phyloP scores from a whole-genome alignment of 2,113 vertebrate genomes.

The Sula dactylatra region DNA sequence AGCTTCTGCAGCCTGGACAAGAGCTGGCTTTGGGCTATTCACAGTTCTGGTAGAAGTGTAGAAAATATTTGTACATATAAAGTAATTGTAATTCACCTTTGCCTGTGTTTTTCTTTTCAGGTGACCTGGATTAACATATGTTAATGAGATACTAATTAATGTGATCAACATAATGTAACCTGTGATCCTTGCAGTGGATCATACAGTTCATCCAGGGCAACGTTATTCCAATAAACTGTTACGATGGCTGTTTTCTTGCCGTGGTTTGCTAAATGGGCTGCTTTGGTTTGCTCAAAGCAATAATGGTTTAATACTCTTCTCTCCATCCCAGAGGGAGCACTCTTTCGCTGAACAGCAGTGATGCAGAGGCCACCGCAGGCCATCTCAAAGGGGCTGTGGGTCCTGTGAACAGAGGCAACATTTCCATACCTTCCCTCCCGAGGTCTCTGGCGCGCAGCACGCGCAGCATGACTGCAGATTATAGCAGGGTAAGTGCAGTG shows the following conservation, averaged over 20 bases:
- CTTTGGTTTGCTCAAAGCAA: not conserved
- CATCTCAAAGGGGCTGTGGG: slow-evolving; percentile 27
- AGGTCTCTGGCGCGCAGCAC: slow-evolving; percentile 63
- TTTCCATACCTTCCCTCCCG: slow-evolving; percentile 26
- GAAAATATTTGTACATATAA: not conserved
- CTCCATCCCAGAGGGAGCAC: slow-evolving; percentile 69
- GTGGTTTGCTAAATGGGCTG: not conserved
- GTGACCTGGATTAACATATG: not conserved
- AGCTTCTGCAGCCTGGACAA: not conserved
- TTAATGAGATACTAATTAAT: too few relatives aligned
- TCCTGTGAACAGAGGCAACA: not conserved
- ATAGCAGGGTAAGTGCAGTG: slow-evolving; percentile 73
- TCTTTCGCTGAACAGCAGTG: slow-evolving; percentile 72
- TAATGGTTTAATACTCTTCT: not conserved
- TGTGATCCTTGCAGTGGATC: not conserved
- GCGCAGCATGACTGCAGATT: slow-evolving; percentile 36
- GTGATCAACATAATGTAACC: too few relatives aligned
- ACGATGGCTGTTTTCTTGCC: not conserved
- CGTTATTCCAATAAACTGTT: not conserved
- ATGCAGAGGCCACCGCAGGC: slow-evolving; percentile 61
- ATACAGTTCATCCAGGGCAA: not conserved
- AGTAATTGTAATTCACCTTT: not conserved
- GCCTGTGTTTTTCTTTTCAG: not conserved
- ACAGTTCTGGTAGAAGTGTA: not conserved
- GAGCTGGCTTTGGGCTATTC: not conserved